Evolutionary conservation across 2,113 vertebrate species (phyloP).

Genomic region (Geococcyx californianus): DNA sequence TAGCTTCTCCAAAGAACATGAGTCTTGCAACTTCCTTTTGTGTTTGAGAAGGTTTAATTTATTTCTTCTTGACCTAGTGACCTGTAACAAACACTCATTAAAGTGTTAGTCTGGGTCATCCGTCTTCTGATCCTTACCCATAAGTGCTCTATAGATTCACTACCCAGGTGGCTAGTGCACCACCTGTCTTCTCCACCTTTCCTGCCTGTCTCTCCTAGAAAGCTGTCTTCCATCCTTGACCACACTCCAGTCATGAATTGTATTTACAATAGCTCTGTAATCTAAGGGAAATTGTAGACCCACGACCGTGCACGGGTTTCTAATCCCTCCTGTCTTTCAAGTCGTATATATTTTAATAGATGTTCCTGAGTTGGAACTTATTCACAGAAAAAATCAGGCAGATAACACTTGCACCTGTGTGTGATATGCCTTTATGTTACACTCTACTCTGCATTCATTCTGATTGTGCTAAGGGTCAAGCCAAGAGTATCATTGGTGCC

Average conservation of each 20-base stretch:
- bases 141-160: fast-evolving
- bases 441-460: background rate
- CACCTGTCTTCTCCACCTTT: background rate
- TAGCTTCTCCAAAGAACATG: background rate
- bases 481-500: background rate
- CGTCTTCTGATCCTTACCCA: background rate
- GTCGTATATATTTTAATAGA: background rate
- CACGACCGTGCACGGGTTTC: background rate
- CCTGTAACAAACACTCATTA: background rate
- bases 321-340: background rate
- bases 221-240: background rate
- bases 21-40: background rate
- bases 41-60: background rate
- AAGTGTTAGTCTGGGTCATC: fast-evolving
- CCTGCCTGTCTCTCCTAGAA: background rate
- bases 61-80: background rate
- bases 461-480: background rate
- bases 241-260: background rate
- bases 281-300: background rate
- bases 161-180: background rate
- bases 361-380: background rate
- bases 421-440: background rate
- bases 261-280: background rate
- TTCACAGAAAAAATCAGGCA: background rate
- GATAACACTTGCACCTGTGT: background rate